These are phyloP conservation scores for Anthonomus grandis DNA, from an alignment of 1,140 invertebrate species.

Conservation along the genomic window DNA sequence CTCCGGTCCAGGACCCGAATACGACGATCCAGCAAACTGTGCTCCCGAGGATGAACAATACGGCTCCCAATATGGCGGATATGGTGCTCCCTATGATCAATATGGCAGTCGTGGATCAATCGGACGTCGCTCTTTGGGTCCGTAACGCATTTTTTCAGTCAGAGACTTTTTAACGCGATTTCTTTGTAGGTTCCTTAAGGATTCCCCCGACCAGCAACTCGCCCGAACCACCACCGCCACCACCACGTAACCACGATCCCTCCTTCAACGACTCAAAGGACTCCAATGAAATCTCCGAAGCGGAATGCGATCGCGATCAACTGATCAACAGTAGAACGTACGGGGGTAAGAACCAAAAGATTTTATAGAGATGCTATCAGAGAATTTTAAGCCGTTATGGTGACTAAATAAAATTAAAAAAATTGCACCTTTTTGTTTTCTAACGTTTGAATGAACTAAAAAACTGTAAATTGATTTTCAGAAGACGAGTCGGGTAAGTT, in stretches of 20 bases:
- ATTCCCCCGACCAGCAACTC: constrained; percentile 59
- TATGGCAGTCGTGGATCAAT: constrained; percentile 80
- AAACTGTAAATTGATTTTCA: constrained; percentile 42
- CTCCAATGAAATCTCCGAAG: constrained; percentile 90
- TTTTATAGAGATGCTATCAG: background rate
- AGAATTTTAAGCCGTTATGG: background rate
- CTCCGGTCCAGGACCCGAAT: constrained; percentile 75
- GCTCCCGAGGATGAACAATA: constrained; percentile 87
- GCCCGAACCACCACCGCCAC: constrained; percentile 81
- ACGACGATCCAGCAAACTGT: constrained; percentile 88
- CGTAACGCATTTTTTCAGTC: background rate
- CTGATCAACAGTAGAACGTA: constrained; percentile 66
- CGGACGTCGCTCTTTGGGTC: constrained; percentile 51
- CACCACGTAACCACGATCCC: constrained; percentile 68
- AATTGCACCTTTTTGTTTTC: background rate
- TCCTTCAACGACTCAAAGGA: constrained; percentile 88
- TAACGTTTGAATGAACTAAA: constrained; percentile 7
- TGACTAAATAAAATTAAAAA: background rate
- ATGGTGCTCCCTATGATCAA: constrained; percentile 81
- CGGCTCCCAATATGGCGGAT: constrained; percentile 76
- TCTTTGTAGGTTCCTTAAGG: constrained; percentile 56
- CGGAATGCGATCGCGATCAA: constrained; percentile 83
- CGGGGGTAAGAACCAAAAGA: constrained; percentile 59
- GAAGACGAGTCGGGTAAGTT: constrained; percentile 49
- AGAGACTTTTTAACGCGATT: background rate